Conservation (phyloP, 2,797 vertebrate species). For the Hippoglossus hippoglossus region DNA sequence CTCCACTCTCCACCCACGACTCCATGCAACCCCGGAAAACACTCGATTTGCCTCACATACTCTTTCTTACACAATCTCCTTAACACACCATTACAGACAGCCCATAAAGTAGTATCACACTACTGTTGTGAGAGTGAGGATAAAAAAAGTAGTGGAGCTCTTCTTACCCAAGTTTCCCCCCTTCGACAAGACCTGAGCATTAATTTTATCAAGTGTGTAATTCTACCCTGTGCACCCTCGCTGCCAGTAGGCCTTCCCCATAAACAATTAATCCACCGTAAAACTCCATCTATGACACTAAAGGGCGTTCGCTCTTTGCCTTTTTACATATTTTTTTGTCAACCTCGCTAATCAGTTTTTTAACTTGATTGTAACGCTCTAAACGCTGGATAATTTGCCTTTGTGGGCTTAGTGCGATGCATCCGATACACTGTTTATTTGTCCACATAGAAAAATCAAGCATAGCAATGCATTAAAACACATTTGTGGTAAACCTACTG, state of each 20-base stretch:
- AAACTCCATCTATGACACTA: constrained; percentile 66
- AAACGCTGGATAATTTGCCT: constrained; percentile 54
- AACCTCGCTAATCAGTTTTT: constrained; percentile 75
- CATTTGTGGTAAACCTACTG: constrained; percentile 1
- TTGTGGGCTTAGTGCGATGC: constrained; percentile 61
- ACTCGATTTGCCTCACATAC: constrained; percentile 52
- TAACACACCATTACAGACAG: constrained; percentile 46
- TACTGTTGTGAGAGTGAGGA: constrained; percentile 26
- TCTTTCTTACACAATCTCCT: constrained; percentile 42
- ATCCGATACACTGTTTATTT: constrained; percentile 55
- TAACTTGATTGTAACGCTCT: constrained; percentile 75
- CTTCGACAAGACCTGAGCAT: constrained; percentile 29
- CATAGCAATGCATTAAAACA: constrained; percentile 27
- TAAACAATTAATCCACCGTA: constrained; percentile 73
- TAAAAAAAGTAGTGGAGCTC: constrained; percentile 25
- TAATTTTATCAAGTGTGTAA: constrained; percentile 72
- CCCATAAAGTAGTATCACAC: constrained; percentile 12
- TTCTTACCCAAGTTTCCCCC: constrained; percentile 11
- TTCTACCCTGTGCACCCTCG: constrained; percentile 51
- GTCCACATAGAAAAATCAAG: constrained; percentile 36
- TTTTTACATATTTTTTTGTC: constrained; percentile 56
- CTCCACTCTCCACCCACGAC: constrained; percentile 78
- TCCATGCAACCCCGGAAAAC: constrained; percentile 58
- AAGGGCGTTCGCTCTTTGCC: constrained; percentile 48
- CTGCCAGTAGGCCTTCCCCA: constrained; percentile 59